A percentile compares a stretch with the other conserved stretches of the same genome.
Evolutionary conservation across 2,113 vertebrate genomes (phyloP).

Genomic region (Hiodon tergisus): DNA sequence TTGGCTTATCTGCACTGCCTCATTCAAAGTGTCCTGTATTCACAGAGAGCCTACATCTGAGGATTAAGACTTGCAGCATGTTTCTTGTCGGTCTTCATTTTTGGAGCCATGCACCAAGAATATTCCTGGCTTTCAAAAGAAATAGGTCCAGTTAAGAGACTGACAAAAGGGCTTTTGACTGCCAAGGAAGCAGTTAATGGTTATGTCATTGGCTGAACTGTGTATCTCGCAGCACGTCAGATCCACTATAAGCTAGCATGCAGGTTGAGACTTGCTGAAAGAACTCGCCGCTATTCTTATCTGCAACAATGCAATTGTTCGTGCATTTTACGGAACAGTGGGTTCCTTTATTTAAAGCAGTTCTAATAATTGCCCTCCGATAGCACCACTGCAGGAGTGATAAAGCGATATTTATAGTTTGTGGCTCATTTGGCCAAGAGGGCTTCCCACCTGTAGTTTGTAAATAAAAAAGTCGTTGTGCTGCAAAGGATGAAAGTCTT

Average conservation of each 20-base stretch:
- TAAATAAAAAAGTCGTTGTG: background rate
- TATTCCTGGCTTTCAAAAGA: too few species aligned
- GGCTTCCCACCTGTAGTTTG: background rate
- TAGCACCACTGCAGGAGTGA: background rate
- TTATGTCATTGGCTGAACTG: too few species aligned
- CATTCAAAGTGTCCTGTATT: too few species aligned
- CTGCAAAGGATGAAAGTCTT: background rate
- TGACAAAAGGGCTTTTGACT: too few species aligned
- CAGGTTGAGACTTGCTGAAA: background rate
- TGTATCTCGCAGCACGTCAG: background rate
- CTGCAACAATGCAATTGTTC: background rate
- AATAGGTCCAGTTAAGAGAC: too few species aligned
- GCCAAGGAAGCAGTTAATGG: too few species aligned
- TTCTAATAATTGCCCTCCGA: background rate
- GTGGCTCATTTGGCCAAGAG: background rate
- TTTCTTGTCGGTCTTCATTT: too few species aligned
- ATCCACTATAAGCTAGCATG: background rate
- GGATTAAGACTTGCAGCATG: too few species aligned
- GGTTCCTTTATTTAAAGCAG: background rate
- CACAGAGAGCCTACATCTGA: too few species aligned
- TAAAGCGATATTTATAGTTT: background rate
- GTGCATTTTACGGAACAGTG: background rate
- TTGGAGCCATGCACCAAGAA: too few species aligned
- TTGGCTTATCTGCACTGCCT: background rate
- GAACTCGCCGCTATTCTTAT: background rate